These are phyloP conservation scores for Nannospalax galili DNA, from an alignment of 2,113 vertebrate species.

Conservation along the genomic window DNA sequence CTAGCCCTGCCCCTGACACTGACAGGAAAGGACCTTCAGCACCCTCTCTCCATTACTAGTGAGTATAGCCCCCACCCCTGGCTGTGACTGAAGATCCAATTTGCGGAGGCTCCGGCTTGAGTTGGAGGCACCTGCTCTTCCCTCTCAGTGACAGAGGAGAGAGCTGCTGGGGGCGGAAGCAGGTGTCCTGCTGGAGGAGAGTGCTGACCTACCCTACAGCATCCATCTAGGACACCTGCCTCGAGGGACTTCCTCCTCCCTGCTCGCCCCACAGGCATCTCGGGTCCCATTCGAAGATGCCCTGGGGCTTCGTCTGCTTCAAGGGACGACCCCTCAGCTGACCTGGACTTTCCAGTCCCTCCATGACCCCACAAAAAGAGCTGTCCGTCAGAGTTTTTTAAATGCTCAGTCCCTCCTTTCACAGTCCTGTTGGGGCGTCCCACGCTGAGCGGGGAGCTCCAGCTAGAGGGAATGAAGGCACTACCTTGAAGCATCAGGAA, in stretches of 20 bases:
- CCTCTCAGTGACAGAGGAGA: neutral
- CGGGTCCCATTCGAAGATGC: neutral
- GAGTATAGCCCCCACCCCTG: fast-evolving
- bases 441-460: fast-evolving
- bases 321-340: neutral
- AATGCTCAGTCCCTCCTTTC: neutral
- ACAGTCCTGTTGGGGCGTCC: neutral
- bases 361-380: neutral
- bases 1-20: neutral
- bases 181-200: neutral
- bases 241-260: neutral
- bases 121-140: neutral
- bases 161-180: fast-evolving
- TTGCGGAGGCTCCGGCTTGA: neutral
- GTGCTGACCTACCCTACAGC: fast-evolving
- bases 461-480: neutral
- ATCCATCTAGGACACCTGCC: fast-evolving
- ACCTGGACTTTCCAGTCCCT: neutral
- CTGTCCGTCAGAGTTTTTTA: neutral
- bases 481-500: neutral
- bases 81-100: neutral
- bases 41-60: neutral
- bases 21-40: fast-evolving
- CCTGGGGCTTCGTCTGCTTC: neutral
- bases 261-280: fast-evolving